These are phyloP conservation scores for Pseudorhiza aurosa DNA, from an alignment of 30 jellyfish, hydroid and myxozoan genomes.

Conservation along the genomic window DNA sequence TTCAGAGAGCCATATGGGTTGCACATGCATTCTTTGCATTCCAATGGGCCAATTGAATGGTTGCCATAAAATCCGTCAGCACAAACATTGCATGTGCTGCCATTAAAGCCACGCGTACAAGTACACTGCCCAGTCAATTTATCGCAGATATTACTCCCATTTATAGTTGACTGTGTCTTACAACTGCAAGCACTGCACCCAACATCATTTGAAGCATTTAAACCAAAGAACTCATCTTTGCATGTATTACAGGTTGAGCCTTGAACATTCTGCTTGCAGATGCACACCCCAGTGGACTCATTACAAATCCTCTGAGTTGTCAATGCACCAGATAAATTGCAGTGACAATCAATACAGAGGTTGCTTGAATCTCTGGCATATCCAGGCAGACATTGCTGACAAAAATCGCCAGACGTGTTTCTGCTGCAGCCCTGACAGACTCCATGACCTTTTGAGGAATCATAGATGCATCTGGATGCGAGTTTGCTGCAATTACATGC, in stretches of 20 bases:
- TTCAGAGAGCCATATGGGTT: conserved; percentile 87
- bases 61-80: conserved; percentile 43
- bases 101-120: conserved; percentile 75
- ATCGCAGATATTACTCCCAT: conserved; percentile 63
- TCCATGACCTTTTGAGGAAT: conserved; percentile 75
- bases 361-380: conserved; percentile 41
- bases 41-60: conserved; percentile 55
- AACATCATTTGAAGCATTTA: conserved; percentile 29
- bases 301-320: conserved; percentile 62
- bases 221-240: conserved; percentile 78
- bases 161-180: conserved; percentile 56
- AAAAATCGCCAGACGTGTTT: conserved; percentile 85
- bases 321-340: conserved; percentile 65
- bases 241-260: conserved; percentile 75
- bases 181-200: conserved; percentile 89
- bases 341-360: conserved; percentile 74
- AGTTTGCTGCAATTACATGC: conserved; percentile 82
- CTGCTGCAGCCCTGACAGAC: conserved; percentile 83
- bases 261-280: conserved; percentile 79
- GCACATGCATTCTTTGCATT: conserved; percentile 77
- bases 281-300: conserved; percentile 66
- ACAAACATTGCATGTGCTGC: conserved; percentile 78
- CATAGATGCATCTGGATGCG: conserved; percentile 58
- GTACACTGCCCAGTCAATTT: conserved; percentile 80
- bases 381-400: conserved; percentile 73